phyloP scores from a whole-genome alignment of 2,888 invertebrate species.

The Operophtera brumata region DNA sequence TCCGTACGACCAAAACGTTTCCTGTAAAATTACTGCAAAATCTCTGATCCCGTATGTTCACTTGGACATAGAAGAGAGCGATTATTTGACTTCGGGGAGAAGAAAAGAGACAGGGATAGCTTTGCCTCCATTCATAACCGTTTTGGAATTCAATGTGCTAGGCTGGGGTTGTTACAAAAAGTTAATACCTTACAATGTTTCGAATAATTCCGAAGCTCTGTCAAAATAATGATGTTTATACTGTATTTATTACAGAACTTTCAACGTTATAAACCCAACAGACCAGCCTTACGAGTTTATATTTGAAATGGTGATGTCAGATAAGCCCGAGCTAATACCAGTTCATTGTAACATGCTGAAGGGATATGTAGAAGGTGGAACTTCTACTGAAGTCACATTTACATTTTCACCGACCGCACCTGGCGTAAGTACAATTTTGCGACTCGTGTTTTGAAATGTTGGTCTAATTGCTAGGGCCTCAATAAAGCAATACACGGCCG shows the following conservation, averaged over 20 bases:
- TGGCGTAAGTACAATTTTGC: conserved; percentile 60
- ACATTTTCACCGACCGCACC: conserved; percentile 82
- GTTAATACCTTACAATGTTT: conserved; percentile 41
- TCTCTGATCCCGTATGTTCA: conserved; percentile 86
- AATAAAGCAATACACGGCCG: no score
- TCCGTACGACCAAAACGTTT: conserved; percentile 78
- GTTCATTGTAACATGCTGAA: conserved; percentile 82
- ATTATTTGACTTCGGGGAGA: conserved; percentile 79
- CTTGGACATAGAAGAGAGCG: conserved; percentile 84
- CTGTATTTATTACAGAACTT: conserved; percentile 66
- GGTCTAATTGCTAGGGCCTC: no score
- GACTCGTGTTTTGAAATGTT: not conserved
- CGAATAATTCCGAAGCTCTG: not conserved
- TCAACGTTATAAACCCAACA: conserved; percentile 85
- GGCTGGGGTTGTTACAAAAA: conserved; percentile 82
- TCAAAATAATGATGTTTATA: not conserved
- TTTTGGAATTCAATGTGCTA: conserved; percentile 84
- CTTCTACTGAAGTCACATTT: conserved; percentile 81
- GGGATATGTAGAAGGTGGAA: conserved; percentile 82
- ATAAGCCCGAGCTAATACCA: conserved; percentile 66
- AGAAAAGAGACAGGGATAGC: conserved; percentile 64
- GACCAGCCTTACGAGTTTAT: conserved; percentile 80
- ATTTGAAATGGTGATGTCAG: conserved; percentile 76
- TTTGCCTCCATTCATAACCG: conserved; percentile 70
- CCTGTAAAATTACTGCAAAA: conserved; percentile 77